A percentile compares a stretch with the other conserved stretches of the same genome.
phyloP scores from a whole-genome alignment of 2,113 vertebrate genomes.

The Emydocephalus ijimae region DNA sequence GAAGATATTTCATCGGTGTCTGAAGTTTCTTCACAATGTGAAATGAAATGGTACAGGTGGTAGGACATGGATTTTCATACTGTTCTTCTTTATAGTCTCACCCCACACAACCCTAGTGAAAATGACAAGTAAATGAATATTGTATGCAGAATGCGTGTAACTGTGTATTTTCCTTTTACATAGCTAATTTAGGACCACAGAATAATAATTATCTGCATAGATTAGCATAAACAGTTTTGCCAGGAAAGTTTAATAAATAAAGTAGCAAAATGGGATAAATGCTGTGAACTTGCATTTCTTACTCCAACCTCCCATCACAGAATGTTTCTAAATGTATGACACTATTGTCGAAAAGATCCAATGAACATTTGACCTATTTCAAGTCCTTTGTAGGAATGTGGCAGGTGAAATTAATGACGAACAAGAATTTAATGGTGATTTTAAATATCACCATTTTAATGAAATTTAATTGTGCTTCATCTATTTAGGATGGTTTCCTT shows the following conservation, averaged over 20 bases:
- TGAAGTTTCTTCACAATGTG: neutral
- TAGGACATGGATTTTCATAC: neutral
- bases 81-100: neutral
- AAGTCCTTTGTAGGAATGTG: neutral
- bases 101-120: neutral
- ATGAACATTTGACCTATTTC: neutral
- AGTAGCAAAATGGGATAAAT: neutral
- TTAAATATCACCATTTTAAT: neutral
- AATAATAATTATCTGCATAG: neutral
- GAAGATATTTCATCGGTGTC: neutral
- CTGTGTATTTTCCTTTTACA: neutral
- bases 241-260: neutral
- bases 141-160: neutral
- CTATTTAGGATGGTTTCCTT: neutral
- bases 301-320: neutral
- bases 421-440: neutral
- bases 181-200: neutral
- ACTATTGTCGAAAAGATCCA: neutral
- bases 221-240: neutral
- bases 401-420: neutral
- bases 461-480: neutral
- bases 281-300: neutral
- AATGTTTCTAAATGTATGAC: neutral
- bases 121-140: neutral
- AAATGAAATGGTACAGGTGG: neutral